Evolutionary conservation across 2,888 invertebrate genomes (phyloP).

Genomic region (Colostygia pectinataria): DNA sequence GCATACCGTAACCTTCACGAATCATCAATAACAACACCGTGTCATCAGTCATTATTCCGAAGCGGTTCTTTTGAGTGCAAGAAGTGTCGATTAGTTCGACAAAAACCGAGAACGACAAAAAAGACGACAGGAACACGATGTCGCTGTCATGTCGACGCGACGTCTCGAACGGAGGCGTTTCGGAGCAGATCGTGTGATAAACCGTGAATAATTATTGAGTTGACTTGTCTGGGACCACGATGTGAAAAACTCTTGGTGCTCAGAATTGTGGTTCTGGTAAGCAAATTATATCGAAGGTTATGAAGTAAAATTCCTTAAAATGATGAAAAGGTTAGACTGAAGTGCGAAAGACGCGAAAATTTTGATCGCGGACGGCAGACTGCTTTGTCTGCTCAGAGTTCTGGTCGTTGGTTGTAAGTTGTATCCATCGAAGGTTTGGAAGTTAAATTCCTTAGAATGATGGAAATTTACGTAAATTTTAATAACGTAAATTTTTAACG

Average conservation of each 20-base stretch:
- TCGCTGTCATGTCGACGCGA: conserved; percentile 65
- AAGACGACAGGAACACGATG: conserved; percentile 61
- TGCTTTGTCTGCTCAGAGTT: too few species aligned
- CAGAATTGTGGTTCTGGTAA: background rate
- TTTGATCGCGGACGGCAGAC: too few species aligned
- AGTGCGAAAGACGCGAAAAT: too few species aligned
- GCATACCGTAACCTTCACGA: conserved; percentile 42
- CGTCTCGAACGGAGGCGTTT: conserved; percentile 51
- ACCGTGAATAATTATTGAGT: conserved; percentile 63
- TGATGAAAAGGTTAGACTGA: too few species aligned
- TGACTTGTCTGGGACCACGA: conserved; percentile 28
- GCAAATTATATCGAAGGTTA: too few species aligned
- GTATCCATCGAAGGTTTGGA: too few species aligned
- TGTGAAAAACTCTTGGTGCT: conserved; percentile 12
- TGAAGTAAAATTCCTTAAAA: too few species aligned
- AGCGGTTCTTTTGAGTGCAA: conserved; percentile 46
- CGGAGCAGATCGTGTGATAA: conserved; percentile 62
- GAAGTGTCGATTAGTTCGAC: conserved; percentile 70
- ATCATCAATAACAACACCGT: conserved; percentile 52
- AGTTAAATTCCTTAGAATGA: too few species aligned
- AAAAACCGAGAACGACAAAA: conserved; percentile 56
- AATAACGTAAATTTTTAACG: too few species aligned
- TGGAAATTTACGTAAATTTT: too few species aligned
- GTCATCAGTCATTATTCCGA: conserved; percentile 50
- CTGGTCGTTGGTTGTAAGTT: too few species aligned